phyloP scores from a whole-genome alignment of 2,797 vertebrate species.

The Acridotheres tristis region DNA sequence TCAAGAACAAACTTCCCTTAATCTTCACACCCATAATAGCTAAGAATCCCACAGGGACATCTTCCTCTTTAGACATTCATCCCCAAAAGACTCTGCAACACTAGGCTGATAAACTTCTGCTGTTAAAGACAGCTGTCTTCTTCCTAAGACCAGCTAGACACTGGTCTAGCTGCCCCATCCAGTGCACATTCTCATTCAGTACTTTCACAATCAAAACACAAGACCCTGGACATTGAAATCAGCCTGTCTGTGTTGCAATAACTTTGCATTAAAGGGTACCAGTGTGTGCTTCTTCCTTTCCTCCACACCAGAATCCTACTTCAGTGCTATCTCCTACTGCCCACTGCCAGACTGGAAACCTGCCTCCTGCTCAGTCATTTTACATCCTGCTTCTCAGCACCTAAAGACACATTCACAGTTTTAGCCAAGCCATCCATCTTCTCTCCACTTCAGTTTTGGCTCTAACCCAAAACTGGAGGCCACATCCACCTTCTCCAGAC shows the following conservation, averaged over 20 bases:
- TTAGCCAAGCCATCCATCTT: neutral
- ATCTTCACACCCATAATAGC: neutral
- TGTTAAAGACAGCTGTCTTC: neutral
- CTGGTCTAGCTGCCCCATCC: neutral
- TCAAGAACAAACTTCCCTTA: neutral
- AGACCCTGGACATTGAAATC: neutral
- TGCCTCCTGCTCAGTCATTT: neutral
- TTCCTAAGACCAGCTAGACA: neutral
- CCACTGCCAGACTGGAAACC: neutral
- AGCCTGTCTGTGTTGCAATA: neutral
- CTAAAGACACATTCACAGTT: neutral
- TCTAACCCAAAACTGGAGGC: neutral
- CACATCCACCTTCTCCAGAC: neutral
- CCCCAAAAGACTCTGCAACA: neutral
- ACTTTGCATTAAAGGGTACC: neutral
- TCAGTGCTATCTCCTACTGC: neutral
- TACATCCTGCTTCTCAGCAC: neutral
- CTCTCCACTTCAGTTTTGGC: neutral
- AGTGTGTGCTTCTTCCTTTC: neutral
- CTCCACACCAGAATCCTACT: neutral
- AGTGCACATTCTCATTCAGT: neutral
- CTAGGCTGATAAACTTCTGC: neutral
- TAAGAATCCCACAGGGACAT: neutral
- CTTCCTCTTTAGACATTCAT: neutral
- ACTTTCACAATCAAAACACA: neutral